Evolutionary conservation across 2,797 vertebrate genomes (phyloP), one percentile per base, ranked within the genome.

Genomic region (Microcaecilia unicolor): DNA sequence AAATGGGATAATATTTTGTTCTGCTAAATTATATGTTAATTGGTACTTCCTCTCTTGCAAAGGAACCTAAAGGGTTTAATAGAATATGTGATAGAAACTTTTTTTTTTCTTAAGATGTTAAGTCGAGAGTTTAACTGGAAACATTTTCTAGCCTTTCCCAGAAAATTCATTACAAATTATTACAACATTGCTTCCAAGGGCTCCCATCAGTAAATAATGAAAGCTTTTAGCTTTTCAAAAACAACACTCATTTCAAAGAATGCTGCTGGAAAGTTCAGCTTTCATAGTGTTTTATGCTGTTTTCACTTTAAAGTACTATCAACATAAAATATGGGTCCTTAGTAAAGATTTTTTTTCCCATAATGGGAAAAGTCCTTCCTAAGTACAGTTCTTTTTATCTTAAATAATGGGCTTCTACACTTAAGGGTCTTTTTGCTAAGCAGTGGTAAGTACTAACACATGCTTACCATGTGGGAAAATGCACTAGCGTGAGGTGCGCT

Each of bases 1-100:
- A 80, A 84, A 83, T 84, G 74, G 80, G 78, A 81, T 83, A 81
- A 83, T 83, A 82, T 80, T 84, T 82, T 81, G 77, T 81, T 84
- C 77, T 70, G 76, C 79, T 84, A 81, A 86, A 84, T 86, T 82
- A 81, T 84, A 83, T 6, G 55, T 76, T 83, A 86, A 86, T 86
- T 85, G 80, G 72, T 81, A 85, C 83, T 81, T 84, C 83, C 77
- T 84, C 74, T 67, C 78, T 77, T 74, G 73, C 80, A 83, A 80
- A 80, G 84, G 67, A 74, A 83, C 80, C 74, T 79, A 77, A 81
- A 81, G 74, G 66, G 67, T 74, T 83, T 84, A 82, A 83, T 84
- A 83, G 83, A 80, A 72, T 73, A 74, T 61, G 67, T 68, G 72
- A 61, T 58, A 67, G 63, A 75, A 80, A 70, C 61, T 58, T 72